Base-by-base conservation (phyloP, 2,797 vertebrate genomes). In the Cetoscarus ocellatus region DNA sequence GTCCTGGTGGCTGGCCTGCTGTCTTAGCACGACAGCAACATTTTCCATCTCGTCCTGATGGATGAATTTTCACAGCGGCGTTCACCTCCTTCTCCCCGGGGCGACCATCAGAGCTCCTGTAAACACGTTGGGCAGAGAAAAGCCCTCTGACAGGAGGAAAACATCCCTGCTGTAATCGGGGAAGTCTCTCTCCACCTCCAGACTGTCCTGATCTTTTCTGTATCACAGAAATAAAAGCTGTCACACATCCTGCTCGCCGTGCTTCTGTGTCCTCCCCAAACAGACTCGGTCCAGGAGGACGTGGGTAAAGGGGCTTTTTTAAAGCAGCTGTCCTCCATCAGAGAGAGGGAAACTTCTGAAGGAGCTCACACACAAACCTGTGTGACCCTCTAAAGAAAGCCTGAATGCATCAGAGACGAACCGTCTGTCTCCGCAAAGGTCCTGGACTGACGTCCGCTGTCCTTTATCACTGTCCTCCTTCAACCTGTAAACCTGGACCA, bases 341-440 rank as follows among this genome's bases (percentile, higher is more conserved):
- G 2, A 57, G n/a, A 52, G 14, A 14, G 27, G 27, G 13, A 39
- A 13, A 27, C 27, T 27, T 4, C 27, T n/a, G 7, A 18, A 8
- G 17, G 6, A 15, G 14, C 39, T 18, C 40, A 18, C 36, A 39
- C 53, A n/a, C 10, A 3, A 6, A 9, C 49, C 61, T 48, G 48
- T 61, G 17, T 48, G 64, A 64, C 59, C 51, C 61, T 42, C 50
- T 53, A 36, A 58, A 66, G 61, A 35, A 7, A 10, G 15, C 49
- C 64, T 44, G 69, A 52, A 43, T 1, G 10, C 61, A 38, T 65
- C 70, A 61, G 34, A 8, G 8, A 55, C 34, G 15, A 34, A 27
- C 49, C 67, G 60, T 51, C 70, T 55, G 61, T 11, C 12, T 13
- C 65, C 3, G 43, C 18, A 73, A 66, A 70, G 52, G 48, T 67